These are phyloP conservation scores for Ornithoptera priamus DNA, from an alignment of 2,888 invertebrate species.

Conservation along the genomic window DNA sequence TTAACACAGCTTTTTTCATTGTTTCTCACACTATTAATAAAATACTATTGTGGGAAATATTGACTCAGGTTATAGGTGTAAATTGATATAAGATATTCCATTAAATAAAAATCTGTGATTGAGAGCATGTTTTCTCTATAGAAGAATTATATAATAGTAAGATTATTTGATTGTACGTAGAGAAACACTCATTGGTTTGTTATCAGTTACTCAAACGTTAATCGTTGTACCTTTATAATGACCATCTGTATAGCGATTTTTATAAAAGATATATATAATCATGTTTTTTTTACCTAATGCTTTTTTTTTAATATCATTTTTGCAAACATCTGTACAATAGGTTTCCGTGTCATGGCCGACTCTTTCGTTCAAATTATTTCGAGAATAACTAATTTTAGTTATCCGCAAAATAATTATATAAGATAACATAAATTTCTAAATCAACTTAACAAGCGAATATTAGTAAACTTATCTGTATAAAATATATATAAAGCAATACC, in stretches of 20 bases:
- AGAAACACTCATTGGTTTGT: neutral
- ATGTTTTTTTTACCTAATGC: neutral
- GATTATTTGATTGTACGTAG: neutral
- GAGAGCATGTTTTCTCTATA: no score
- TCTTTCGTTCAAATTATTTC: constrained; percentile 12
- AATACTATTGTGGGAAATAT: no score
- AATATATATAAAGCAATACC: no score
- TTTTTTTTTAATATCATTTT: neutral
- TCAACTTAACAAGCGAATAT: no score
- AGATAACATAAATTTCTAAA: no score
- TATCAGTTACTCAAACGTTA: neutral
- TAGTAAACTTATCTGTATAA: no score
- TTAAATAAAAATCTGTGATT: neutral
- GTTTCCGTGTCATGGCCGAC: constrained; percentile 22
- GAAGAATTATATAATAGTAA: neutral
- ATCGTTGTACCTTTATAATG: neutral
- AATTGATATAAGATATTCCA: no score
- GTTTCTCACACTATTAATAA: no score
- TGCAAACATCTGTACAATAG: constrained; percentile 1
- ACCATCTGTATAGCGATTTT: neutral
- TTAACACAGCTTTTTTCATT: neutral
- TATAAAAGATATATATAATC: neutral
- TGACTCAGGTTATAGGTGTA: no score
- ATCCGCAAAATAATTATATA: no score
- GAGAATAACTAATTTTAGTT: neutral